Base-by-base conservation (phyloP, 2,888 invertebrate genomes). In the Cantharis rufa region DNA sequence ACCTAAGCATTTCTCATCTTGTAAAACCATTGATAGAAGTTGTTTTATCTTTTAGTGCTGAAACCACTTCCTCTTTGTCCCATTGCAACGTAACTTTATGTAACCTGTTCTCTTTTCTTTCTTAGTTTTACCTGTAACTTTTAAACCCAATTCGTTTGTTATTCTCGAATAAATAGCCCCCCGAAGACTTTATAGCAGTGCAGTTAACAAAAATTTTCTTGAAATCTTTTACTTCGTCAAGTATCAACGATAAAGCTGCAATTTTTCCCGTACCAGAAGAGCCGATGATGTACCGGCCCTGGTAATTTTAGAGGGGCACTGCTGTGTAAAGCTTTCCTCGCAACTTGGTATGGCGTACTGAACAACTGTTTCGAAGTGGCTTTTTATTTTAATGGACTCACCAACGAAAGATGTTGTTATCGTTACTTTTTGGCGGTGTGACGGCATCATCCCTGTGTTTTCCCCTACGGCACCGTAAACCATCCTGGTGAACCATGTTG, bases 201-300 rank as follows among this genome's bases (percentile, higher is more conserved):
- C 98, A 98, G 88, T 98, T 98, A 0, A 96, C 89, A 84, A 94
- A 94, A 11, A 95, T 91, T 76, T 91, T 90, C 83, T 91, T 90
- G 79, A 92, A 92, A 1, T 72, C 62, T 88, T 93, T 90, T 13
- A 93, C 88, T 68, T 92, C 89, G 61, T 92, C 89, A 74, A 97
- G 88, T 75, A 96, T 92, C 80, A 94, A 91, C 0, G 93, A 93
- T 15, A 98, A 89, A 78, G 95, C 94, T 0, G 97, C 98, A 0
- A 98, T 98, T 89, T 98, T 98, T 1, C 98, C 99, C 0, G 99
- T 99, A 5, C 99, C 99, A 0, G 99, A 99, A 21, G 97, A 96
- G 1, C 99, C 99, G 62, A 98, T 98, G 63, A 99, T 92, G 87
- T 99, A 99, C 18, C 18, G 18, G 18, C n/a, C 97, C 94, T 7